Evolutionary conservation across 2,797 vertebrate species (phyloP).

Genomic region (Allobates femoralis): DNA sequence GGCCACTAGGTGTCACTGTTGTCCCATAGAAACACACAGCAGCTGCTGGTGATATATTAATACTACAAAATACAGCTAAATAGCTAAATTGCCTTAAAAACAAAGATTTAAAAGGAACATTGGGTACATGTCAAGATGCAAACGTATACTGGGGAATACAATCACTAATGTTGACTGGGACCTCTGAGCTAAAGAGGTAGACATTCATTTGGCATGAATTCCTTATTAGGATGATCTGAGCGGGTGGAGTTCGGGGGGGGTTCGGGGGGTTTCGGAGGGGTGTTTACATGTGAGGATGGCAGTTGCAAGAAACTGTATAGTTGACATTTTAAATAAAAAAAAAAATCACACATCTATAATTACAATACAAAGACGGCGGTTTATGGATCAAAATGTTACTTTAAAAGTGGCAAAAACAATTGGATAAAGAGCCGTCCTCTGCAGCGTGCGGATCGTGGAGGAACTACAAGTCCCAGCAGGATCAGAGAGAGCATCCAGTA

Average conservation of each 20-base stretch:
- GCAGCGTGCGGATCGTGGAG: neutral
- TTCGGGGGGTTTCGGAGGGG: neutral
- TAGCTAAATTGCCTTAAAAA: slow-evolving; percentile 56
- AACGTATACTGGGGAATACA: slow-evolving; percentile 41
- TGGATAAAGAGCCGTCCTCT: neutral
- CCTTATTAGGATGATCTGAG: slow-evolving; percentile 17
- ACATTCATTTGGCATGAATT: slow-evolving; percentile 45
- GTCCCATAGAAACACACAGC: neutral
- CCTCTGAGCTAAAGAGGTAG: slow-evolving; percentile 43
- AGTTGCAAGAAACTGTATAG: neutral
- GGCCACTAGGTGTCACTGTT: slow-evolving; percentile 27
- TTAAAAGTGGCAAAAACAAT: neutral
- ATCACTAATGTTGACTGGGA: slow-evolving; percentile 44
- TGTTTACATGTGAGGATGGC: slow-evolving; percentile 23
- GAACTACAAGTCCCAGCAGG: neutral
- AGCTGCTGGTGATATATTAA: slow-evolving; percentile 7
- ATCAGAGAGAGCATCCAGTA: too few species aligned
- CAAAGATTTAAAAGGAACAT: slow-evolving; percentile 55
- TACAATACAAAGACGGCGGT: neutral
- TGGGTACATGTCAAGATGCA: slow-evolving; percentile 52
- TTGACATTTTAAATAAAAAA: neutral
- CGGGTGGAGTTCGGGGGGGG: too few species aligned
- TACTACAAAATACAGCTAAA: slow-evolving; percentile 47
- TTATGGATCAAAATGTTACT: neutral
- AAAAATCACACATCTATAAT: neutral